A percentile compares a stretch with the other conserved stretches of the same genome.
These are phyloP conservation scores for Phoxinus phoxinus DNA, from an alignment of 2,113 vertebrate species.

Conservation along the genomic window DNA sequence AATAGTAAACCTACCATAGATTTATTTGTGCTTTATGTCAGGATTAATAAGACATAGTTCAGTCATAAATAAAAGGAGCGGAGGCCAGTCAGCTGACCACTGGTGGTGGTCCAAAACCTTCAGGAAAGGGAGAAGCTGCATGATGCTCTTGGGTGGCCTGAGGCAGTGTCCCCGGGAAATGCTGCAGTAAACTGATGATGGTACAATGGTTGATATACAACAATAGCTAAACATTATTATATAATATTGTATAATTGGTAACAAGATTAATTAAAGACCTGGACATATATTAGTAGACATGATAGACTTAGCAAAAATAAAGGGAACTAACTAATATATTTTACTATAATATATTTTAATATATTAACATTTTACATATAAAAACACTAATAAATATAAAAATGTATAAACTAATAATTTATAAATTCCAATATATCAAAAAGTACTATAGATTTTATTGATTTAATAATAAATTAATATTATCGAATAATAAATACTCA, in stretches of 20 bases:
- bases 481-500: background rate
- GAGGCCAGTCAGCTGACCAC: slow-evolving; percentile 69
- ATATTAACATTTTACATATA: background rate
- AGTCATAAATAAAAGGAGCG: slow-evolving; percentile 68
- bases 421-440: too few relatives aligned
- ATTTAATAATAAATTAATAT: background rate
- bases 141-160: slow-evolving; percentile 71
- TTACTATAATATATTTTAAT: too few relatives aligned
- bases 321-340: background rate
- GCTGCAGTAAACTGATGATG: slow-evolving; percentile 54
- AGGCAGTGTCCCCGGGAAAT: slow-evolving; percentile 45
- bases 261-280: background rate
- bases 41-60: slow-evolving; percentile 65
- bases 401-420: background rate
- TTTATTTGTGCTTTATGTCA: slow-evolving; percentile 69
- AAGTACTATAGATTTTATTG: too few relatives aligned
- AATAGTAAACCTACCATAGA: slow-evolving; percentile 61
- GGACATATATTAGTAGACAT: background rate
- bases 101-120: slow-evolving; percentile 70
- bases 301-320: background rate
- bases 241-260: background rate
- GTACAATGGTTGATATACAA: slow-evolving; percentile 47
- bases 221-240: slow-evolving; percentile 34
- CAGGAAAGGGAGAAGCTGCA: slow-evolving; percentile 33
- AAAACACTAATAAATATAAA: background rate